Conservation (phyloP, 2,797 vertebrate genomes). For the Acipenser transmontanus region DNA sequence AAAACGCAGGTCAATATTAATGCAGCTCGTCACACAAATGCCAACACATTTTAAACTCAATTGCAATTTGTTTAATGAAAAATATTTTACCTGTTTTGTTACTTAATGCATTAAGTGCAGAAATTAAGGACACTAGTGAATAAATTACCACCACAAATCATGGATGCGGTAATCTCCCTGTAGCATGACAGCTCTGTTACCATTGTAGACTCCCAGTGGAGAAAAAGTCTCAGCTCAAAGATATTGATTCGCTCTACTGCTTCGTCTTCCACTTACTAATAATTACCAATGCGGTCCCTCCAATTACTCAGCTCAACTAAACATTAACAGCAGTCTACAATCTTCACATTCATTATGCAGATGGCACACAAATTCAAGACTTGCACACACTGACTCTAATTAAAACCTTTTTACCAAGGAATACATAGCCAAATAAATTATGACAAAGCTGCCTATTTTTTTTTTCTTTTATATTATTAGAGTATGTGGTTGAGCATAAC, state of each 20-base stretch:
- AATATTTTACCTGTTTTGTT: constrained; percentile 5
- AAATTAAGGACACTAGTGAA: constrained; percentile 26
- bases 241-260: constrained; percentile 56
- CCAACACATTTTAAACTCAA: neutral
- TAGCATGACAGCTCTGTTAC: constrained; percentile 32
- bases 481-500: no score
- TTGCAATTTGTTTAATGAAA: constrained; percentile 3
- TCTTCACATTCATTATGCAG: constrained; percentile 60
- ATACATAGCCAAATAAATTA: constrained; percentile 45
- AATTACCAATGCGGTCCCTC: constrained; percentile 59
- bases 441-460: constrained; percentile 38
- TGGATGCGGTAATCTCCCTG: constrained; percentile 28
- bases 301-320: constrained; percentile 56
- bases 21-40: constrained; percentile 12
- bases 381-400: constrained; percentile 56
- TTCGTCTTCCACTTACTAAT: constrained; percentile 61
- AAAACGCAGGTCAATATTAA: constrained; percentile 26
- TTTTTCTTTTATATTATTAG: neutral
- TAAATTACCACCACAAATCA: constrained; percentile 32
- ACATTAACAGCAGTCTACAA: constrained; percentile 51
- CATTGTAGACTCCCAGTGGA: constrained; percentile 36
- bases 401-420: constrained; percentile 55
- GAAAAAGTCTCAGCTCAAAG: constrained; percentile 32
- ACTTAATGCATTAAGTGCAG: constrained; percentile 12
- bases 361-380: constrained; percentile 48